Evolutionary conservation across 2,888 invertebrate genomes (phyloP), one percentile per base, ranked within the genome.

Genomic region (Platycheirus rosarum): DNA sequence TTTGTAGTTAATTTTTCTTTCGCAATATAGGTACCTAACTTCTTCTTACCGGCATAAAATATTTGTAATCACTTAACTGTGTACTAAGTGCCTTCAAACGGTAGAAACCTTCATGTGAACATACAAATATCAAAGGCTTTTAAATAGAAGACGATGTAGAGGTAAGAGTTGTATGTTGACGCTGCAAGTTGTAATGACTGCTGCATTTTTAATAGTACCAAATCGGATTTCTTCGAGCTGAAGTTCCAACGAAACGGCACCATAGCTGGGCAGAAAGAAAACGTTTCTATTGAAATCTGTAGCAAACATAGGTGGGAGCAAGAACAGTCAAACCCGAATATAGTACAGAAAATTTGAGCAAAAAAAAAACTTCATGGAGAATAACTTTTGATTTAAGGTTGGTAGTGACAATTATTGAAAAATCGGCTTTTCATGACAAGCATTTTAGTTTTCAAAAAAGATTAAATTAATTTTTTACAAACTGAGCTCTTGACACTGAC

Each of bases 31-130:
- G n/a, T n/a, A n/a, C n/a, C n/a, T n/a, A 14, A 23, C n/a, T 13
- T 32, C 18, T 42, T 13, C 9, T 44, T n/a, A 42, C 16, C 23
- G 26, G n/a, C 23, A 68, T 46, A 16, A 73, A 73, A 62, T 62
- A 73, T 78, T 73, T 35, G 60, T 68, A 62, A 73, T 71, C 77
- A 71, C 57, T 71, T 65, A 65, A 57, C 42, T 42, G 20, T 35
- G 32, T 18, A 8, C 40, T 55, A 65, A 65, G 70, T 48, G 32
- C 63, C 42, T 11, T 63, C 23, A 32, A 53, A 35, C 5, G 7
- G 40, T 35, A 40, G 18, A 42, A 42, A 29, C 23, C 23, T 66
- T 49, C 57, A 14, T n/a, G n/a, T n/a, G n/a, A n/a, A n/a, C 35
- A 42, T 37, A 46, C 63, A 5, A 42, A 16, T 49, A 40, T 26